Evolutionary conservation across 2,888 invertebrate species (phyloP).

Genomic region (Calliscelio sp.): DNA sequence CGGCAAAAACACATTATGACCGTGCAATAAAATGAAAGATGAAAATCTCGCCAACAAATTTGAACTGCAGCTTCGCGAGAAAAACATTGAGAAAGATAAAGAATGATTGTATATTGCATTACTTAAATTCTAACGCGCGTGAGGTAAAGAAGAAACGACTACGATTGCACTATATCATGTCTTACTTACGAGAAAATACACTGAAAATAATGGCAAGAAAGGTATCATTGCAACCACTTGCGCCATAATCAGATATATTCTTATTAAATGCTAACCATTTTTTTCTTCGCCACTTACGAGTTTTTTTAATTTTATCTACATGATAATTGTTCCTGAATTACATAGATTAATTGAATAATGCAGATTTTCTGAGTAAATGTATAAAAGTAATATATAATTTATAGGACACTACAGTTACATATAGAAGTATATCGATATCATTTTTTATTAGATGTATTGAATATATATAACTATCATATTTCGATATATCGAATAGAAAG

Average conservation of each 20-base stretch:
- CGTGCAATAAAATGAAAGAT: not conserved
- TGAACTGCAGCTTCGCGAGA: not conserved
- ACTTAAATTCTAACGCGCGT: conserved; percentile 35
- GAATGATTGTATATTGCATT: conserved; percentile 40
- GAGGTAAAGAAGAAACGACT: conserved; percentile 21
- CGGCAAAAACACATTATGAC: no score
- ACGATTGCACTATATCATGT: conserved; percentile 43
- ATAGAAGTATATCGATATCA: no score
- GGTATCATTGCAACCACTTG: not conserved
- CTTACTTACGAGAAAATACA: conserved; percentile 30
- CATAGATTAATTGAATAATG: no score
- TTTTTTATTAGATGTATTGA: no score
- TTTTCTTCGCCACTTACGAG: no score
- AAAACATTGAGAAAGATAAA: conserved; percentile 13
- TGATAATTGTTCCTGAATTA: no score
- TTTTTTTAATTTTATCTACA: no score
- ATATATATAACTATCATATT: no score
- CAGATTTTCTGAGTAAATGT: no score
- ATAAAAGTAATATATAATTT: no score
- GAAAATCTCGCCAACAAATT: conserved; percentile 1
- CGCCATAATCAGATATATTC: not conserved
- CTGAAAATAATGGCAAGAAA: conserved; percentile 7
- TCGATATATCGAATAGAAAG: no score
- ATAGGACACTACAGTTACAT: no score
- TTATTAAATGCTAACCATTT: not conserved